Percentiles rank a stretch among this genome's conserved stretches.
Conservation (phyloP, 1,140 invertebrate genomes). For the Nasonia longicornis region DNA sequence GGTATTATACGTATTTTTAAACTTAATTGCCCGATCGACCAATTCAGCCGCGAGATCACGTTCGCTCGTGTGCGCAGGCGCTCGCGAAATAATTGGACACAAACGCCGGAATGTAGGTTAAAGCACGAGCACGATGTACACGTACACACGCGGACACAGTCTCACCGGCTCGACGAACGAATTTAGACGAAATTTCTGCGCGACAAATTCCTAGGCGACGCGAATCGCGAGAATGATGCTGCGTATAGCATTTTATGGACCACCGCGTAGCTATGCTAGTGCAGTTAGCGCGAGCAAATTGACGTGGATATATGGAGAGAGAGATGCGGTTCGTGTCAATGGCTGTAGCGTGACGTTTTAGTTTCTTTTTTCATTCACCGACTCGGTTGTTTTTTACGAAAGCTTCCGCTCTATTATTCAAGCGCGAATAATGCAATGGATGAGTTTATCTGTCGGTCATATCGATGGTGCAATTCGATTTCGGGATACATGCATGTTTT, state of each 20-base stretch:
- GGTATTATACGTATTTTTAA: constrained; percentile 28
- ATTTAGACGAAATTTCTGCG: constrained; percentile 16
- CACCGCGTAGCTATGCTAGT: neutral
- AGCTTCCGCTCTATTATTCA: neutral
- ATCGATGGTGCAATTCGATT: neutral
- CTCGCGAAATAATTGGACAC: constrained; percentile 27
- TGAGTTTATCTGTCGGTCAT: neutral
- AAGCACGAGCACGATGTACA: neutral
- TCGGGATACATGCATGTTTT: neutral
- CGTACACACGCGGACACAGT: neutral
- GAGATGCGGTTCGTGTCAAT: neutral
- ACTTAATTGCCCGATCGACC: constrained; percentile 11
- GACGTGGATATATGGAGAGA: neutral
- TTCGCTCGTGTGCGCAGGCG: neutral
- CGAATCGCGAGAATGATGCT: neutral
- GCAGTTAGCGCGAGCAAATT: neutral
- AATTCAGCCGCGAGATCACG: constrained; percentile 2
- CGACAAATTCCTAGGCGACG: neutral
- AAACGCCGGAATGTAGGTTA: constrained; percentile 25
- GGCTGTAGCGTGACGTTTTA: neutral
- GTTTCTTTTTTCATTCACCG: neutral
- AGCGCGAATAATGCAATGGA: no score
- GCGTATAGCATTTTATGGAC: neutral
- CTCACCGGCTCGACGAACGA: neutral
- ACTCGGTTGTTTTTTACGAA: neutral